Conservation (phyloP, 2,113 vertebrate genomes). For the Megaceryle maxima region DNA sequence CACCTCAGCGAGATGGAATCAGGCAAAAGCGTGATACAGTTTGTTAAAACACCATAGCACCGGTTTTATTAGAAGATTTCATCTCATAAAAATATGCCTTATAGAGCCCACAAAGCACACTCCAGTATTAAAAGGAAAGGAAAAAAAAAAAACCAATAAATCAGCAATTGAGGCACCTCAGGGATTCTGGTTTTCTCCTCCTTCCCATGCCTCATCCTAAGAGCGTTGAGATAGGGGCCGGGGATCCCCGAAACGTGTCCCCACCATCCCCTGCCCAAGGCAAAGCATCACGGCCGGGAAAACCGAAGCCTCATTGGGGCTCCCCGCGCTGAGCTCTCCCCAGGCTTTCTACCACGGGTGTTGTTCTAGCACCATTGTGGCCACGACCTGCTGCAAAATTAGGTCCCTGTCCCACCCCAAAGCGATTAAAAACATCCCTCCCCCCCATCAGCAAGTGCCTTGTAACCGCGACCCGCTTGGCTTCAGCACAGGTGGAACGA, state of each 20-base stretch:
- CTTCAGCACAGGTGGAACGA: not conserved
- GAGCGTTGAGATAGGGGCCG: not conserved
- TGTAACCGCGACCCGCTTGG: not conserved
- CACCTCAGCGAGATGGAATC: slow-evolving; percentile 78
- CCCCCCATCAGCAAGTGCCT: not conserved
- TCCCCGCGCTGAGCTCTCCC: slow-evolving; percentile 6
- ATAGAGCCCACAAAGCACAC: slow-evolving; percentile 70
- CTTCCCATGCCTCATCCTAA: not conserved
- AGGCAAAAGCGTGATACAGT: slow-evolving; percentile 67
- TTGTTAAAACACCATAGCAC: slow-evolving; percentile 80
- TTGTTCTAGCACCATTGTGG: slow-evolving; percentile 74
- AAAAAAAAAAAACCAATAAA: slow-evolving; percentile 62
- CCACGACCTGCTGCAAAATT: slow-evolving; percentile 47
- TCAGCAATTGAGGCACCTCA: slow-evolving; percentile 70
- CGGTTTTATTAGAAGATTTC: slow-evolving; percentile 75
- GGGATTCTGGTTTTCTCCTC: slow-evolving; percentile 50
- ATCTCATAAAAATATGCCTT: slow-evolving; percentile 75
- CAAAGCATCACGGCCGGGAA: not conserved
- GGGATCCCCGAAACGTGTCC: not conserved
- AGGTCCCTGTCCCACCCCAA: not conserved
- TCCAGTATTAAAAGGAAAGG: slow-evolving; percentile 71
- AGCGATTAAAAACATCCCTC: not conserved
- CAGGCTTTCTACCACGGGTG: not conserved
- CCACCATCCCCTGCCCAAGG: not conserved
- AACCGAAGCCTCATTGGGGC: not conserved